A percentile compares a stretch with the other conserved stretches of the same genome.
Evolutionary conservation across 2,888 invertebrate species (phyloP).

Genomic region (Ischnura elegans): DNA sequence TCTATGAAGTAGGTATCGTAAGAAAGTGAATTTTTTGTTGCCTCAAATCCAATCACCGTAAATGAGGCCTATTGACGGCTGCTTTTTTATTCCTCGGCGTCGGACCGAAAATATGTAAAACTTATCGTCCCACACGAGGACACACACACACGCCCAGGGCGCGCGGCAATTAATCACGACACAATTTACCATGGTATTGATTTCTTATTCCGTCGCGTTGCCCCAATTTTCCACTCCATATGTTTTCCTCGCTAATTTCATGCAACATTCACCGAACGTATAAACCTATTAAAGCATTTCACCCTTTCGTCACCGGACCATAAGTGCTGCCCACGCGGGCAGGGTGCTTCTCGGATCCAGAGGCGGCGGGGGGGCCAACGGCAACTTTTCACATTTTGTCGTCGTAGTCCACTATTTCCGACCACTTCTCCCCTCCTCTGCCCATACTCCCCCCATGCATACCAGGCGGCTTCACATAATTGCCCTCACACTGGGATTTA

Average conservation of each 20-base stretch:
- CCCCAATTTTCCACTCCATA: conserved; percentile 58
- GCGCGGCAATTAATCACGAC: conserved; percentile 10
- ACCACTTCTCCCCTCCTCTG: conserved; percentile 37
- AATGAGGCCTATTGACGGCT: background rate
- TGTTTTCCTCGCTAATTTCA: conserved; percentile 63
- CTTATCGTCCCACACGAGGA: background rate
- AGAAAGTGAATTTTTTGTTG: background rate
- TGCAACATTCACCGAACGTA: conserved; percentile 1
- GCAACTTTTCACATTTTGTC: conserved; percentile 41
- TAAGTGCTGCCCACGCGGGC: conserved; percentile 42
- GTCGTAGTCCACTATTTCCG: conserved; percentile 27
- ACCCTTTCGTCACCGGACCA: conserved; percentile 22
- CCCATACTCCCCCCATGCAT: too few relatives aligned
- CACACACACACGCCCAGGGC: background rate
- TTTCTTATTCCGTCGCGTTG: conserved; percentile 9
- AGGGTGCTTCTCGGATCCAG: background rate
- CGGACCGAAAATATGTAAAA: background rate
- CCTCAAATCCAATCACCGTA: background rate
- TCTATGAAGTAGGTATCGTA: background rate
- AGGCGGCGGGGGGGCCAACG: background rate
- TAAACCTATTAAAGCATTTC: conserved; percentile 39
- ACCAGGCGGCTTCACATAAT: conserved; percentile 19
- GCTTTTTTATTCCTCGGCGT: background rate
- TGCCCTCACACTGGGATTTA: background rate
- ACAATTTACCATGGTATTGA: conserved; percentile 32